Percentiles rank a stretch among this genome's conserved stretches.
phyloP scores from a whole-genome alignment of 2,113 vertebrate genomes.

The Agelaius tricolor region DNA sequence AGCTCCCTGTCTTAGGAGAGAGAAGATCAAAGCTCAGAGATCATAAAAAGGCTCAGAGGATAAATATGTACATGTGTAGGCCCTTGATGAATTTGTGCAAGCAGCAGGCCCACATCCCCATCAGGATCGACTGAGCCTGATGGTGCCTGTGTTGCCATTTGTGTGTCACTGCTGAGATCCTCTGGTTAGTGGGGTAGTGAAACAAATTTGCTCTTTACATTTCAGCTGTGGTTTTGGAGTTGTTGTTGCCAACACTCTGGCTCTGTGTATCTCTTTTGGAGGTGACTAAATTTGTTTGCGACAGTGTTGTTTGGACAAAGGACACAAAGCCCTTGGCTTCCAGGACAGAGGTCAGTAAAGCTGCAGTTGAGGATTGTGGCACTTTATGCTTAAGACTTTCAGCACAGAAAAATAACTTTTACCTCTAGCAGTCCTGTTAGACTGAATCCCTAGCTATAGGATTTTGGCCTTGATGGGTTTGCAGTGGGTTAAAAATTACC shows the following conservation, averaged over 20 bases:
- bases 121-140: accelerated
- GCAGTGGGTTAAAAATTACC: neutral
- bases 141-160: neutral
- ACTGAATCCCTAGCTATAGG: neutral
- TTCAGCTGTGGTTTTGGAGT: accelerated
- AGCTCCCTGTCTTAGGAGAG: neutral
- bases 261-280: neutral
- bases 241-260: no score
- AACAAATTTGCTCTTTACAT: neutral
- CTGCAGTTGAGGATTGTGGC: neutral
- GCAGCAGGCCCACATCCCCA: accelerated
- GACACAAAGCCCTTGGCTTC: neutral
- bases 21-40: neutral
- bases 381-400: neutral
- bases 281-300: neutral
- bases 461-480: neutral
- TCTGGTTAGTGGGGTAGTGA: accelerated
- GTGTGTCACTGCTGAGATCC: neutral
- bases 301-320: accelerated
- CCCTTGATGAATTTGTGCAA: neutral
- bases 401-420: neutral
- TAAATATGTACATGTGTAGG: neutral
- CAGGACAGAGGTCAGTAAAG: accelerated
- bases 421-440: neutral
- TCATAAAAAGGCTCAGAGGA: neutral